These are phyloP conservation scores for Spongilla lacustris DNA, from an alignment of 37 sponge, comb jelly and placozoan genomes.

Conservation along the genomic window DNA sequence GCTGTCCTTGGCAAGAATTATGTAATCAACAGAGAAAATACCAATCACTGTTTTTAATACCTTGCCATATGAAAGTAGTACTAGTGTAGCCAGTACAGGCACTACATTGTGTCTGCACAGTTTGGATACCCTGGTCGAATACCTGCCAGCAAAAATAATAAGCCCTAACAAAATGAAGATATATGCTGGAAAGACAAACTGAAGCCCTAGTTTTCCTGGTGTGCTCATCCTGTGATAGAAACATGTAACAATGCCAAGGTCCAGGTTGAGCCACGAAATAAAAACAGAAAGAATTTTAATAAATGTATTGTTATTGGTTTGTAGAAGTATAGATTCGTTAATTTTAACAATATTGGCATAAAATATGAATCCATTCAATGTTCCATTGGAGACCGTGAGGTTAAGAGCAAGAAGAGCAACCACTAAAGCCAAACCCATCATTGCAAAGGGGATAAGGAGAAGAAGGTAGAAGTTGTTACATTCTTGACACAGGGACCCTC, in stretches of 20 bases:
- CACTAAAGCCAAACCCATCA: too few species aligned
- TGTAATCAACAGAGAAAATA: not conserved
- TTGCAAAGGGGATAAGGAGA: too few species aligned
- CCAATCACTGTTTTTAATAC: slow-evolving; percentile 1
- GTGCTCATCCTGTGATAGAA: slow-evolving; percentile 1
- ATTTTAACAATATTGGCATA: slow-evolving; percentile 8
- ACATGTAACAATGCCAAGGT: slow-evolving; percentile 4
- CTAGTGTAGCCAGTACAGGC: slow-evolving; percentile 24
- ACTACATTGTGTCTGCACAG: slow-evolving; percentile 20
- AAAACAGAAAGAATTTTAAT: not conserved
- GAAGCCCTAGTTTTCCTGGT: slow-evolving; percentile 1
- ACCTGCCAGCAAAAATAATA: not conserved
- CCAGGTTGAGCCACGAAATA: slow-evolving; percentile 14
- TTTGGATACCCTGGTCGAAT: not conserved
- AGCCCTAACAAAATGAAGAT: not conserved
- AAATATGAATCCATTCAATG: too few species aligned
- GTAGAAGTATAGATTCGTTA: slow-evolving; percentile 8
- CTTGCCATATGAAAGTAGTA: slow-evolving; percentile 31
- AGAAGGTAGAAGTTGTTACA: too few species aligned
- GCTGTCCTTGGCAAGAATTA: not conserved
- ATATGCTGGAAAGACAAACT: slow-evolving; percentile 20
- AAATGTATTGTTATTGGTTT: too few species aligned
- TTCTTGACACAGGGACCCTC: too few species aligned
- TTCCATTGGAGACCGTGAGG: too few species aligned
- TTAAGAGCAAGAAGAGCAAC: too few species aligned